Conservation (phyloP, 2,113 vertebrate genomes). For the Passer domesticus region DNA sequence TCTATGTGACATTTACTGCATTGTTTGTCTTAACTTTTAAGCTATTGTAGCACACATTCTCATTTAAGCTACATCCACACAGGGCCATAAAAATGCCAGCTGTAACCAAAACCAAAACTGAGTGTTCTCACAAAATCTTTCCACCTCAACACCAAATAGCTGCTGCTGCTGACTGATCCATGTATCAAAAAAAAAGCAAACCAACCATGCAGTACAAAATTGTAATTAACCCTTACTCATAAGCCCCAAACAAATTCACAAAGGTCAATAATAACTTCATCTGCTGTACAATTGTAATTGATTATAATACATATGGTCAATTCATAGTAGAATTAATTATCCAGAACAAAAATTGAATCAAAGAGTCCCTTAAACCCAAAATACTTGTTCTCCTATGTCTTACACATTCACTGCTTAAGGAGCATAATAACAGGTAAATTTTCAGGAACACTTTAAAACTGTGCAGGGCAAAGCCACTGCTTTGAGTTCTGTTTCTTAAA, state of each 20-base stretch:
- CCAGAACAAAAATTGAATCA: background rate
- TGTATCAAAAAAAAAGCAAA: background rate
- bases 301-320: background rate
- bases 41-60: background rate
- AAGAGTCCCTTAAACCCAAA: background rate
- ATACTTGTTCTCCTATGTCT: background rate
- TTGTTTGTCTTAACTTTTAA: slow-evolving; percentile 9
- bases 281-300: background rate
- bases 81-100: background rate
- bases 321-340: background rate
- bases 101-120: background rate
- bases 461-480: background rate
- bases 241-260: background rate
- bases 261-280: background rate
- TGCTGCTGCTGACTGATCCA: background rate
- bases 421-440: background rate
- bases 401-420: background rate
- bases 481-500: background rate
- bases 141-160: background rate
- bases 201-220: background rate
- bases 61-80: background rate
- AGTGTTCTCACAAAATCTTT: background rate
- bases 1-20: background rate
- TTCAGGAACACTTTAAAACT: background rate
- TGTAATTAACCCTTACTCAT: background rate